Conservation (phyloP, 1,140 invertebrate species). For the Anthonomus grandis region DNA sequence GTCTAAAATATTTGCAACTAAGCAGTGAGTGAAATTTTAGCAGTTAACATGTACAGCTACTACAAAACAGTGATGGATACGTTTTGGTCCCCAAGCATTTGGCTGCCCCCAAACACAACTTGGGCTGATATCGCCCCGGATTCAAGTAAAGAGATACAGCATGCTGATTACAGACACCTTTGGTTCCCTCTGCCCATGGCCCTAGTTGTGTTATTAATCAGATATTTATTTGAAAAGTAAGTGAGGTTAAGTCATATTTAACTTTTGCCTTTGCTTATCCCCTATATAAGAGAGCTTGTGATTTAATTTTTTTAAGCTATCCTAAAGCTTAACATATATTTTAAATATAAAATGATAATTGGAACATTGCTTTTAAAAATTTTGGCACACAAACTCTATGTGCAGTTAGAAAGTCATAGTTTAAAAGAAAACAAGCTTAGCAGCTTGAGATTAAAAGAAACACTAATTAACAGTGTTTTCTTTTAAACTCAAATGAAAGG, state of each 20-base stretch:
- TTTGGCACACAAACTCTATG: no score
- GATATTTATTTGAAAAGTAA: conserved; percentile 81
- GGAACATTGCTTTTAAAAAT: no score
- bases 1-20: background rate
- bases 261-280: no score
- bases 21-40: conserved; percentile 15
- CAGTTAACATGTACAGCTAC: conserved; percentile 12
- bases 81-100: conserved; percentile 81
- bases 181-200: conserved; percentile 80
- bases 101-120: conserved; percentile 86
- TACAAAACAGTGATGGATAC: conserved; percentile 46
- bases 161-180: conserved; percentile 79
- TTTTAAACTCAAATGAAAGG: no score
- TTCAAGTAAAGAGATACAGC: conserved; percentile 69
- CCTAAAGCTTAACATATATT: no score
- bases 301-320: no score
- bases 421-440: no score
- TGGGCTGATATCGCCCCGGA: conserved; percentile 84
- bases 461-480: no score
- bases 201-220: conserved; percentile 66
- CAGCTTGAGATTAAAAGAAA: no score
- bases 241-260: conserved; percentile 39
- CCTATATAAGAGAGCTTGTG: no score
- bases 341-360: no score
- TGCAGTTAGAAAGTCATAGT: no score